Evolutionary conservation across 1,140 invertebrate species (phyloP), one percentile per base, ranked within the genome.

Genomic region (Bathynomus jamesi): DNA sequence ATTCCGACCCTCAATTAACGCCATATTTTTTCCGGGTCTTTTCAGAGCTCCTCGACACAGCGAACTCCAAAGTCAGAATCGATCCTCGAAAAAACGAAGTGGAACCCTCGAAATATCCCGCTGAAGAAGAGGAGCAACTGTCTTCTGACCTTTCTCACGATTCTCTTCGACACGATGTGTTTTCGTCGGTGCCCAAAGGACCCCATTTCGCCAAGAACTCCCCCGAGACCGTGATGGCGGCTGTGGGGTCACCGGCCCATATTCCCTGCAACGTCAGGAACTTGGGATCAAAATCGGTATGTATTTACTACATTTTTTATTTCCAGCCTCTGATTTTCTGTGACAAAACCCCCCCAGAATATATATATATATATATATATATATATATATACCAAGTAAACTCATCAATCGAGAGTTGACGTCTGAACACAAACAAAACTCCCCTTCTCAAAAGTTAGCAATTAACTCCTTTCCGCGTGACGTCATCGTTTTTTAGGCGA

Each of bases 151-250:
- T 17, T 40, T 17, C 7, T 53, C 40, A 53, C 5, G 40, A 53
- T 3, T 11, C 40, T 17, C 13, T 53, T 53, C 40, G 21, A 17
- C 13, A 53, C 5, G 40, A 53, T 11, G 21, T 53, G 13, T 53
- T 17, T 53, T 53, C 40, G 2, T 21, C 13, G 21, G 10, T 71
- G 13, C 71, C 74, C 0, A 69, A 46, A 31, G 74, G 71, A 4
- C 74, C 74, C 0, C 74, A 75, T 66, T 75, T 75, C 67, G 74
- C 74, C 62, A 61, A 46, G 8, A 67, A 75, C 70, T 69, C 74
- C 3, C 74, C 74, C 40, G 61, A 25, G 25, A 40, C 63, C 21
- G 70, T 75, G 24, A 65, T 63, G 4, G 74, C 74, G 0, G 74
- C 74, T 5, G 74, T 75, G 7, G 74, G 74, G 28, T 29, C 74